These are phyloP conservation scores for Acridotheres tristis DNA, from an alignment of 2,797 vertebrate species.

Conservation along the genomic window DNA sequence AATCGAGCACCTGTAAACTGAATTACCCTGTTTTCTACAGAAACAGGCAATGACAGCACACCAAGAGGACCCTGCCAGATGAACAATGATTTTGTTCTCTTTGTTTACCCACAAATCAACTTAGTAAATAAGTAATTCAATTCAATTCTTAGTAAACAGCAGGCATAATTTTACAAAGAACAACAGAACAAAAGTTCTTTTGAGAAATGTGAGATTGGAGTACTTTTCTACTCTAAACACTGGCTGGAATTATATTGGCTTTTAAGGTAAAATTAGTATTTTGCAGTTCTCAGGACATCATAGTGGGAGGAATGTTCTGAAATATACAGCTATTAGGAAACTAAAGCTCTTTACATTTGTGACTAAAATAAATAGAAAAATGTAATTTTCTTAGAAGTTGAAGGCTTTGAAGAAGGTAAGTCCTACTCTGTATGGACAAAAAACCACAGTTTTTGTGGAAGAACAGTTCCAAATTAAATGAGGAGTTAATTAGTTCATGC, in stretches of 20 bases:
- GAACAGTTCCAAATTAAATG: conserved; percentile 38
- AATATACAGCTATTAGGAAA: background rate
- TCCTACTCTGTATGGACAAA: background rate
- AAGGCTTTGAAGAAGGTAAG: background rate
- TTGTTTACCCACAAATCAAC: background rate
- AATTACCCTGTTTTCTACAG: background rate
- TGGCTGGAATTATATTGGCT: background rate
- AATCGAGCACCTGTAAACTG: background rate
- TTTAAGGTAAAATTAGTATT: background rate
- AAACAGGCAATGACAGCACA: background rate
- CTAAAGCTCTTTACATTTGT: background rate
- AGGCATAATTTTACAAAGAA: background rate
- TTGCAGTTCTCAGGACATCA: background rate
- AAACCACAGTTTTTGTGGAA: background rate
- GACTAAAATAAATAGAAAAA: background rate
- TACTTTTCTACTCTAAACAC: background rate
- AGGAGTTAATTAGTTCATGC: conserved; percentile 50
- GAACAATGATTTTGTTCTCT: background rate
- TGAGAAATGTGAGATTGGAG: background rate
- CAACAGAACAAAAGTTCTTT: background rate
- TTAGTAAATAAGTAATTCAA: background rate
- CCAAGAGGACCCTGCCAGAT: background rate
- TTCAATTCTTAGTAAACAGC: background rate
- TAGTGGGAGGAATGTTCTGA: background rate
- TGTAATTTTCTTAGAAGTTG: background rate